These are phyloP conservation scores for Eulithis testata DNA, from an alignment of 2,888 invertebrate species.

Conservation along the genomic window DNA sequence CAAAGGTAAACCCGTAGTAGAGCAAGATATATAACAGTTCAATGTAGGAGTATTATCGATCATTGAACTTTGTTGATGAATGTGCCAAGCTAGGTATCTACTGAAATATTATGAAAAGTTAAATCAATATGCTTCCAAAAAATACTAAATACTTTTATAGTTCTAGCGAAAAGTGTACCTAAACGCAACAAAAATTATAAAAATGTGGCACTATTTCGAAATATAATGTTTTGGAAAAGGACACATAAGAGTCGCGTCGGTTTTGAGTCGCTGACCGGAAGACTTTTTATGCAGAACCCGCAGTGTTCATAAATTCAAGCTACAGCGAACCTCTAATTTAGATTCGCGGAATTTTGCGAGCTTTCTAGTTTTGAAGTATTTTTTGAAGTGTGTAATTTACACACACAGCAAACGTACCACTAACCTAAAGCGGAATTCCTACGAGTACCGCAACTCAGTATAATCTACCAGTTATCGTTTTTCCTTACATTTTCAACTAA, in stretches of 20 bases:
- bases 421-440: not conserved
- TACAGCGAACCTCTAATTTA: conserved; percentile 42
- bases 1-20: too few relatives aligned
- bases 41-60: too few relatives aligned
- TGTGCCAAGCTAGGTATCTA: too few relatives aligned
- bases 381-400: conserved; percentile 4
- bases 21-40: too few relatives aligned
- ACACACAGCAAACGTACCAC: not conserved
- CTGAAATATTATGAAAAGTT: too few relatives aligned
- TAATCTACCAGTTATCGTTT: too few relatives aligned
- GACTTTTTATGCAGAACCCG: conserved; percentile 34
- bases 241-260: conserved; percentile 35
- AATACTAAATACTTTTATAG: too few relatives aligned
- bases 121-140: too few relatives aligned
- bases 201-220: conserved; percentile 23
- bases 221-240: conserved; percentile 20
- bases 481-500: too few relatives aligned
- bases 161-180: too few relatives aligned
- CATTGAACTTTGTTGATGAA: too few relatives aligned
- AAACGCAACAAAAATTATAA: conserved; percentile 6
- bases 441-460: too few relatives aligned
- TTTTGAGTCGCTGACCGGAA: conserved; percentile 42
- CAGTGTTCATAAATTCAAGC: conserved; percentile 42
- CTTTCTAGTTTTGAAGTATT: conserved; percentile 32
- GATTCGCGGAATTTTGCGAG: conserved; percentile 30